A percentile compares a stretch with the other conserved stretches of the same genome.
Conservation (phyloP, 2,113 vertebrate species). For the Taxidea taxus region DNA sequence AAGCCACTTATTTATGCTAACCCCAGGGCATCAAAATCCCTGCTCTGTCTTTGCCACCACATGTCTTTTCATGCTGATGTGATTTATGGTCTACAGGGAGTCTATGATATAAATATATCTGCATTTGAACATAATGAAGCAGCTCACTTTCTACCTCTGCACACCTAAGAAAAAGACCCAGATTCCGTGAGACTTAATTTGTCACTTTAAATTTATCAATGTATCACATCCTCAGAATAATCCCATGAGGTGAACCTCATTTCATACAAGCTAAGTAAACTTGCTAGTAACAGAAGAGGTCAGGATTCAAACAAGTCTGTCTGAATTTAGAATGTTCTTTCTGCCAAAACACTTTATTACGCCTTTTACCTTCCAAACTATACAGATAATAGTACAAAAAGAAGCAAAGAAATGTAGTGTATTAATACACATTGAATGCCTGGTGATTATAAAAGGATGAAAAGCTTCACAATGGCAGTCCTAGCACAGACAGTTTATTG, state of each 20-base stretch:
- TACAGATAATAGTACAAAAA: background rate
- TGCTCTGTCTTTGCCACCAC: background rate
- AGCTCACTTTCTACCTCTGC: background rate
- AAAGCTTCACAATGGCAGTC: background rate
- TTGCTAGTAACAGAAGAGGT: background rate
- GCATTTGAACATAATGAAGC: background rate
- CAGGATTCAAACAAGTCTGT: background rate
- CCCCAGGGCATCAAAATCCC: background rate
- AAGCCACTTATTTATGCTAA: background rate
- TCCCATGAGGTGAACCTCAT: background rate
- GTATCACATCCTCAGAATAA: background rate
- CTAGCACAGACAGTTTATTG: background rate
- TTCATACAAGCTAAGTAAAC: background rate
- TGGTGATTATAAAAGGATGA: background rate
- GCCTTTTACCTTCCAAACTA: background rate
- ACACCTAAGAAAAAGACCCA: background rate
- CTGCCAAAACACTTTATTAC: background rate
- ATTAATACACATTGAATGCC: background rate
- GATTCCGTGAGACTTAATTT: background rate
- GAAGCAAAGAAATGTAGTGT: background rate
- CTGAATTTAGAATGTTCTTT: background rate
- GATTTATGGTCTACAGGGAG: background rate
- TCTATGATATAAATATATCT: background rate
- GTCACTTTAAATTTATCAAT: background rate
- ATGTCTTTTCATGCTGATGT: background rate